phyloP scores from a whole-genome alignment of 1,140 invertebrate species.

The Charaxes varanes region DNA sequence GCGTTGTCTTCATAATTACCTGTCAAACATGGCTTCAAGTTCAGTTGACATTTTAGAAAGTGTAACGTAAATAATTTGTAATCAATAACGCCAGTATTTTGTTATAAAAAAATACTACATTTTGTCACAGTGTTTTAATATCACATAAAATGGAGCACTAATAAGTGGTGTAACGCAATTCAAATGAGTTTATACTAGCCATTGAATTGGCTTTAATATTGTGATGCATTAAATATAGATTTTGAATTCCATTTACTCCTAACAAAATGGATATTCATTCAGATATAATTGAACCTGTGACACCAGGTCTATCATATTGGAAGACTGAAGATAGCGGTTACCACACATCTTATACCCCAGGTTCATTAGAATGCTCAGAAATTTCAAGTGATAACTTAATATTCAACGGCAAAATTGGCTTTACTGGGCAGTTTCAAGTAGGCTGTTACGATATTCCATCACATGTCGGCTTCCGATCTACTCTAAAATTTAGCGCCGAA shows the following conservation, averaged over 20 bases:
- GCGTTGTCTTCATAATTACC: not conserved
- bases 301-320: conserved; percentile 40
- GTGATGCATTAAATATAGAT: not conserved
- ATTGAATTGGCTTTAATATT: not conserved
- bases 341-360: conserved; percentile 52
- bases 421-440: conserved; percentile 29
- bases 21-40: conserved; percentile 8
- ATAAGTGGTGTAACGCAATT: no score
- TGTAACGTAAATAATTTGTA: conserved; percentile 22
- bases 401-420: conserved; percentile 23
- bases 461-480: conserved; percentile 21
- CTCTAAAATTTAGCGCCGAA: conserved; percentile 21
- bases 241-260: not conserved
- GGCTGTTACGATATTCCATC: conserved; percentile 29
- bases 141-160: conserved; percentile 7
- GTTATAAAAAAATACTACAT: not conserved
- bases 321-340: conserved; percentile 61
- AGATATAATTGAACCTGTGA: conserved; percentile 35
- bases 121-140: not conserved
- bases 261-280: conserved; percentile 25
- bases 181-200: not conserved
- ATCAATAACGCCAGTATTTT: not conserved
- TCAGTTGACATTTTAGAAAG: conserved; percentile 12
- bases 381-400: conserved; percentile 36
- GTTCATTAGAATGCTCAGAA: conserved; percentile 48